phyloP scores from a whole-genome alignment of 2,113 vertebrate genomes.

The Xiphias gladius region DNA sequence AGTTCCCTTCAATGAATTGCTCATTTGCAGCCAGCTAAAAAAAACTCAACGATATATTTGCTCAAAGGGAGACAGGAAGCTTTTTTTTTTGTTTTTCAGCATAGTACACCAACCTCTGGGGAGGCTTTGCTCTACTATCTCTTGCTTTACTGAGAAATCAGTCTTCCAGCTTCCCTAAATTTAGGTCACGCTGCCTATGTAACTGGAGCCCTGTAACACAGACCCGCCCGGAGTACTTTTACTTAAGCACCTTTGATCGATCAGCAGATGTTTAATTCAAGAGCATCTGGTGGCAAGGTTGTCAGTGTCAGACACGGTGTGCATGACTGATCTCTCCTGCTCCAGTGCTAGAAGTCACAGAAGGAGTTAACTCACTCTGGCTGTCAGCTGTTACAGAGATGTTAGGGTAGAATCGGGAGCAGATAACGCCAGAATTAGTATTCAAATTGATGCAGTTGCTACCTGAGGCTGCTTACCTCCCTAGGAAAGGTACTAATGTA shows the following conservation, averaged over 20 bases:
- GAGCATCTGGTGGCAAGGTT: constrained; percentile 82
- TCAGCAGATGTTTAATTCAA: constrained; percentile 81
- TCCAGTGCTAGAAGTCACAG: constrained; percentile 47
- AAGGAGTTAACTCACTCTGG: constrained; percentile 70
- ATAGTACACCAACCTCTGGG: constrained; percentile 44
- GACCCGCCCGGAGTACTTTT: constrained; percentile 73
- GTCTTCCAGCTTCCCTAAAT: constrained; percentile 72
- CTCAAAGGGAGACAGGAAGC: constrained; percentile 47
- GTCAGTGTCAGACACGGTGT: constrained; percentile 75
- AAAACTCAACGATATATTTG: constrained; percentile 43
- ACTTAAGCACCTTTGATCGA: constrained; percentile 83
- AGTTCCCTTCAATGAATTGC: constrained; percentile 32
- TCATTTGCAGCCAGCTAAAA: constrained; percentile 22
- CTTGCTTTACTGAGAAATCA: constrained; percentile 66
- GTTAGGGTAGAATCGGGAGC: constrained; percentile 22
- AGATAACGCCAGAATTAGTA: constrained; percentile 64
- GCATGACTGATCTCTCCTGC: constrained; percentile 71
- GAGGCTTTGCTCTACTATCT: constrained; percentile 57
- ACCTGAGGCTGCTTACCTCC: constrained; percentile 23
- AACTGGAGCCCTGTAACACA: constrained; percentile 65
- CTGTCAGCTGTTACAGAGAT: constrained; percentile 61
- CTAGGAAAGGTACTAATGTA: constrained; percentile 28
- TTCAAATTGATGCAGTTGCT: constrained; percentile 49
- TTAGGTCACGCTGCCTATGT: constrained; percentile 77
- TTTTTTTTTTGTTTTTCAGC: constrained; percentile 28